Evolutionary conservation across 2,888 invertebrate genomes (phyloP).

Genomic region (Philhelius pedissequus): DNA sequence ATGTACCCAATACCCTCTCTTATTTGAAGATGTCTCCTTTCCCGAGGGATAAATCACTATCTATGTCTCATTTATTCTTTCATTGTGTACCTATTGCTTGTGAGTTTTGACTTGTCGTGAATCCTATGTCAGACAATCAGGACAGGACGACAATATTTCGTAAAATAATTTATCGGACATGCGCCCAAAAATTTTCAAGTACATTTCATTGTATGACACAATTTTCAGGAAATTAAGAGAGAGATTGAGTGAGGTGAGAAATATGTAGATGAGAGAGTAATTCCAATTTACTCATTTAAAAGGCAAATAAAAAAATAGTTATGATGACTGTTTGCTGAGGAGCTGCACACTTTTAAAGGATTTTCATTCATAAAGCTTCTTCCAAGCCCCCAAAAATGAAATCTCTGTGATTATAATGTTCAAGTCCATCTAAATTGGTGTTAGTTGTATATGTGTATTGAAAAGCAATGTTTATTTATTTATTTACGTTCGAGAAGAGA

Average conservation of each 20-base stretch:
- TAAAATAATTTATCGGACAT: slow-evolving; percentile 20
- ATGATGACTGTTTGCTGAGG: slow-evolving; percentile 12
- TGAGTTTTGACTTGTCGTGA: background rate
- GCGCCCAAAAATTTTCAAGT: slow-evolving; percentile 29
- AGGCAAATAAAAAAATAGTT: too few relatives aligned
- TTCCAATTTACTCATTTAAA: slow-evolving; percentile 18
- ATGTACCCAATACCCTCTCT: slow-evolving; percentile 10
- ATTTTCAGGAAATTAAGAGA: slow-evolving; percentile 23
- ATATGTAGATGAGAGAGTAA: background rate
- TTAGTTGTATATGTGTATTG: background rate
- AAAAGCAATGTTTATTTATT: slow-evolving; percentile 67
- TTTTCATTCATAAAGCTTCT: slow-evolving; percentile 69
- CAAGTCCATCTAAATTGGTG: background rate
- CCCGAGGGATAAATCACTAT: slow-evolving; percentile 47
- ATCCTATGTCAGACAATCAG: slow-evolving; percentile 29
- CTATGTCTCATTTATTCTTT: background rate
- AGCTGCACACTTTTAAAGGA: slow-evolving; percentile 42
- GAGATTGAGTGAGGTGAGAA: background rate
- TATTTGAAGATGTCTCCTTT: slow-evolving; percentile 13
- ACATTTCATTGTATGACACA: slow-evolving; percentile 47
- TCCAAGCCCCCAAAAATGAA: slow-evolving; percentile 17
- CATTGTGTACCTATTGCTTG: background rate
- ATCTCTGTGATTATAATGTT: background rate
- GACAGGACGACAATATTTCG: background rate
- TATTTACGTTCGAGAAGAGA: slow-evolving; percentile 62